Base-by-base conservation (phyloP, 2,888 invertebrate species). In the Tupiocoris notatus region DNA sequence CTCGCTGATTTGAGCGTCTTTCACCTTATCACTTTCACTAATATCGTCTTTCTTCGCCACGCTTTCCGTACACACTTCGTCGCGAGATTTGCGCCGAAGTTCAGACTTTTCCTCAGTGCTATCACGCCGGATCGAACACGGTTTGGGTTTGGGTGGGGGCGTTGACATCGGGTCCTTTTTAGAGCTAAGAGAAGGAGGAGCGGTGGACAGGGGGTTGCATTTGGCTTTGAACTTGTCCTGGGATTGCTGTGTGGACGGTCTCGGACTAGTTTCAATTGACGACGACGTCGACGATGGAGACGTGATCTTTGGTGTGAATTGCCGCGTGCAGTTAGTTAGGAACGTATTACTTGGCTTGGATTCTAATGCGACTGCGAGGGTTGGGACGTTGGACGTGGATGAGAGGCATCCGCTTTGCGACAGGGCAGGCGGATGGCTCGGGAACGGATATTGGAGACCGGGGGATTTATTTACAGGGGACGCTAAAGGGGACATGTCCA, bases 371-470 rank as follows among this genome's bases (percentile, higher is more conserved):
- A 83, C 79, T 18, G 82, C 81, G 17, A 63, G 67, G 21, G 76
- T 58, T 9, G 68, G 62, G 65, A 58, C 56, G 63, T 61, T 39
- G 63, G 81, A 78, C 17, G 80, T 80, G 17, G 83, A 81, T 24
- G 83, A 82, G 78, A 82, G 61, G 2, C 81, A 81, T 1, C 81
- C 80, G 20, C 82, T 81, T 24, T 82, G 80, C 63, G 82, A 81
- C 78, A 83, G 83, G 59, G 25, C 21, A 76, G 91, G 91, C 81
- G 91, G 91, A 84, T 92, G 92, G 83, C 89, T 90, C 80, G 92
- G 92, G 85, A 91, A 92, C 66, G 92, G 92, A 85, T 91, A 92
- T 84, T 91, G 92, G 80, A 90, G 86, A 80, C 89, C 86, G 6
- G 78, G 81, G 76, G 79, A 81, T 77, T 79, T 80, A 20, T 79